Percentiles rank a stretch among this genome's conserved stretches.
These are phyloP conservation scores for Circaetus gallicus DNA, from an alignment of 2,113 vertebrate species.

Conservation along the genomic window DNA sequence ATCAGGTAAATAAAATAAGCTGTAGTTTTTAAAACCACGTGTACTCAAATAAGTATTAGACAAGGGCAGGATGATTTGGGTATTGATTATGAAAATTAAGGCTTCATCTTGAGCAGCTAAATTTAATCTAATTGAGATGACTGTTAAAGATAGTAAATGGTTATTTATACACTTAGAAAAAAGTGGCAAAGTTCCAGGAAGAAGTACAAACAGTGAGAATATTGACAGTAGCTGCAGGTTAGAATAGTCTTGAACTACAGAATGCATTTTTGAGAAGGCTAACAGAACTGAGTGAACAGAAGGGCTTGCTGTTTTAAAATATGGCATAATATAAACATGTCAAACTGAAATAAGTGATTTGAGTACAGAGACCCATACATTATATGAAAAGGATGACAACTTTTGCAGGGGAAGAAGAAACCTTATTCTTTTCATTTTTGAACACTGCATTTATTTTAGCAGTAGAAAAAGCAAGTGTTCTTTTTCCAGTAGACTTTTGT, in stretches of 20 bases:
- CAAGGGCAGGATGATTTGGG: background rate
- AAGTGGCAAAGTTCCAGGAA: background rate
- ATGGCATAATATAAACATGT: background rate
- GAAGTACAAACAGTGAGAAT: background rate
- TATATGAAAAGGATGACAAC: background rate
- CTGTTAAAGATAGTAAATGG: background rate
- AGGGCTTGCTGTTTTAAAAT: background rate
- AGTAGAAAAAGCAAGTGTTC: background rate
- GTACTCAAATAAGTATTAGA: background rate
- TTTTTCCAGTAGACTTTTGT: background rate
- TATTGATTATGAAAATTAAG: background rate
- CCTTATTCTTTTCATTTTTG: background rate
- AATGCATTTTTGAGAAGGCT: background rate
- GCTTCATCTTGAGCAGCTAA: background rate
- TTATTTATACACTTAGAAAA: background rate
- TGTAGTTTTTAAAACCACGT: background rate
- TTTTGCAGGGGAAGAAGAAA: background rate
- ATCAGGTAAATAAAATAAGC: slow-evolving; percentile 81
- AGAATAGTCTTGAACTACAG: background rate
- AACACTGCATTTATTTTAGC: background rate
- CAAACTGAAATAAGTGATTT: background rate
- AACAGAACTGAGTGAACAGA: background rate
- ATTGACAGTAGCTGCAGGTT: background rate
- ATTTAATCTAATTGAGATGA: background rate
- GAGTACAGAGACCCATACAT: background rate